Evolutionary conservation across 2,113 vertebrate genomes (phyloP).

Genomic region (Alouatta palliata): DNA sequence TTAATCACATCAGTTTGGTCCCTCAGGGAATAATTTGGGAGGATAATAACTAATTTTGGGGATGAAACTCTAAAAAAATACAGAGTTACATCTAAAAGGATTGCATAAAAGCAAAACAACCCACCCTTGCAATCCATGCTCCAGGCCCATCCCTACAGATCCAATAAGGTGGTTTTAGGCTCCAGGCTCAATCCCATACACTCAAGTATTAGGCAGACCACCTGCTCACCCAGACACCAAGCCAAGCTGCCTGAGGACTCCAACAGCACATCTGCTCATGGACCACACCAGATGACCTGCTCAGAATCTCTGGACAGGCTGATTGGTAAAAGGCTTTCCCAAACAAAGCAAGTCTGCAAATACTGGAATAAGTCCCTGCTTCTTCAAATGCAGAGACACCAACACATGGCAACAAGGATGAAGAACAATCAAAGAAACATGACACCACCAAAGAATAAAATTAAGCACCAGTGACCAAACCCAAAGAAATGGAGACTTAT

Average conservation of each 20-base stretch:
- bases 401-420: neutral
- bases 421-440: neutral
- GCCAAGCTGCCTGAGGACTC: neutral
- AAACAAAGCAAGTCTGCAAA: neutral
- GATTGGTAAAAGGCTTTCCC: neutral
- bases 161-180: neutral
- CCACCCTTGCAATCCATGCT: neutral
- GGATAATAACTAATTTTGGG: conserved; percentile 41
- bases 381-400: neutral
- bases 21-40: neutral
- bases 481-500: neutral
- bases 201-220: neutral
- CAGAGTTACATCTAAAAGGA: neutral
- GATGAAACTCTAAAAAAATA: conserved; percentile 23
- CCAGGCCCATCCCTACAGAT: neutral
- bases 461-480: neutral
- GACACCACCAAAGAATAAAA: neutral
- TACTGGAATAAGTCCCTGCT: neutral
- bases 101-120: neutral
- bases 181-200: neutral
- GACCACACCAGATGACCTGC: neutral
- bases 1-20: neutral
- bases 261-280: neutral
- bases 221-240: neutral
- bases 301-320: neutral